phyloP scores from a whole-genome alignment of 2,113 vertebrate species.

The Smithornis capensis region DNA sequence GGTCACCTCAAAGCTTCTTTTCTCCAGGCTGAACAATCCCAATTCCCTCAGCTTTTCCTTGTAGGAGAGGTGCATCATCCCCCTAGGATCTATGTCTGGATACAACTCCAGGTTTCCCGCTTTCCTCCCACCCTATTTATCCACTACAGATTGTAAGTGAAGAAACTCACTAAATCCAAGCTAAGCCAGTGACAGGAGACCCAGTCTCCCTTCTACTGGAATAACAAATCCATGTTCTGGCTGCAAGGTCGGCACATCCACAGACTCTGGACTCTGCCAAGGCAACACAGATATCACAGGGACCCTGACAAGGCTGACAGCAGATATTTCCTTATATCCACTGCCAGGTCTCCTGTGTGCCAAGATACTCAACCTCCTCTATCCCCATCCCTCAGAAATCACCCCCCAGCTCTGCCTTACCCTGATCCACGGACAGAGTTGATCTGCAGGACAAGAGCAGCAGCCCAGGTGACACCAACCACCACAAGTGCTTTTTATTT shows the following conservation, averaged over 20 bases:
- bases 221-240: background rate
- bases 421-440: accelerated
- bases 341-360: conserved; percentile 6
- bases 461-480: background rate
- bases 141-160: background rate
- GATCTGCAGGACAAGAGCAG: background rate
- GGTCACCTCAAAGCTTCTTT: background rate
- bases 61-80: background rate
- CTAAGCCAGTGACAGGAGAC: background rate
- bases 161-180: background rate
- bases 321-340: background rate
- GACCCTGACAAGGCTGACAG: conserved; percentile 15
- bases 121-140: background rate
- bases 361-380: background rate
- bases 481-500: background rate
- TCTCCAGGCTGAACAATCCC: background rate
- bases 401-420: background rate
- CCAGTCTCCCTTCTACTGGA: background rate
- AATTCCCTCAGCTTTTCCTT: background rate
- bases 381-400: background rate
- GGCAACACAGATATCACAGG: conserved; percentile 1
- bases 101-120: background rate
- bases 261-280: background rate
- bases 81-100: background rate
- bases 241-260: background rate